These are phyloP conservation scores for Bufo bufo DNA, from an alignment of 2,113 vertebrate species.

Conservation along the genomic window DNA sequence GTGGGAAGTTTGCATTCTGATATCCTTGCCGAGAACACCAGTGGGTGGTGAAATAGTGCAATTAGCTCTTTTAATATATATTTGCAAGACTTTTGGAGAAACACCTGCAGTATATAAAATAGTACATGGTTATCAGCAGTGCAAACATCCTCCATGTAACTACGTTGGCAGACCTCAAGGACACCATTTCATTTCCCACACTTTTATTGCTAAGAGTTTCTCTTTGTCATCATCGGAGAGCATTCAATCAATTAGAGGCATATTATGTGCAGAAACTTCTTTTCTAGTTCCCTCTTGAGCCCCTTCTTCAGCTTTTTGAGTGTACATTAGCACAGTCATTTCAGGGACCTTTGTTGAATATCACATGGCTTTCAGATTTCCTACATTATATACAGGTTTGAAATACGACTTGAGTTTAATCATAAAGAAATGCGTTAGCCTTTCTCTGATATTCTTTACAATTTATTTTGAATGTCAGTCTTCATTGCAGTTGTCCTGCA, in stretches of 20 bases:
- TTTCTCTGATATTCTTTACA: neutral
- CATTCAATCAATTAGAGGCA: conserved; percentile 20
- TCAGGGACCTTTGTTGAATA: conserved; percentile 30
- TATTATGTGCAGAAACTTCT: neutral
- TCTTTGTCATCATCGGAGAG: neutral
- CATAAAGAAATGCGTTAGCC: neutral
- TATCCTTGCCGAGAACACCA: no score
- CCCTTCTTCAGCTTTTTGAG: conserved; percentile 21
- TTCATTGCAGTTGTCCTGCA: neutral
- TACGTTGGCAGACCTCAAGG: neutral
- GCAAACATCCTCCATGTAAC: neutral
- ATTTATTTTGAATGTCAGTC: neutral
- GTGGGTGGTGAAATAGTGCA: no score
- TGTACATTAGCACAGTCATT: conserved; percentile 28
- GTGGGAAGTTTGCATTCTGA: neutral
- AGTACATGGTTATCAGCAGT: neutral
- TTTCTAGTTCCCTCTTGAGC: conserved; percentile 3
- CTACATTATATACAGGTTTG: neutral
- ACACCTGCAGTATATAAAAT: neutral
- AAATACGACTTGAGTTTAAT: neutral
- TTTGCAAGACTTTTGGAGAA: neutral
- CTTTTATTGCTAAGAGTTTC: conserved; percentile 21
- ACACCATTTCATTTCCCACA: neutral
- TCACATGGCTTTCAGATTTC: neutral
- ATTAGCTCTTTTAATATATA: neutral